These are phyloP conservation scores for Lepus timidus DNA, from an alignment of 2,113 vertebrate genomes.

Conservation along the genomic window DNA sequence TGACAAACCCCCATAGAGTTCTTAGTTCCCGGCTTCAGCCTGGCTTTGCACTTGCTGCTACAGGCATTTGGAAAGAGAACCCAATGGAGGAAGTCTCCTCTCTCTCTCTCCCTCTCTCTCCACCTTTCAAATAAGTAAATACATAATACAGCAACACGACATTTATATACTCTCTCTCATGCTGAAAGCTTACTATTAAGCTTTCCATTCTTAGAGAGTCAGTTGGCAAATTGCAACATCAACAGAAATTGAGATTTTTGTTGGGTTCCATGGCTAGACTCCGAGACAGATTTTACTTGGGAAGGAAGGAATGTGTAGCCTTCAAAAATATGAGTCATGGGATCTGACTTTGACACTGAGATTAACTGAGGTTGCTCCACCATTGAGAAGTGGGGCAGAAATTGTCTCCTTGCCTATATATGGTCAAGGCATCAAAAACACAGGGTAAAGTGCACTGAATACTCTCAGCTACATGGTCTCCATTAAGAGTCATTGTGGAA, in stretches of 20 bases:
- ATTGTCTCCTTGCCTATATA: background rate
- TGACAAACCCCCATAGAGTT: no score
- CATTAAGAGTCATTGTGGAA: background rate
- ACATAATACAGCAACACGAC: no score
- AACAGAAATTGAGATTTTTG: conserved; percentile 2
- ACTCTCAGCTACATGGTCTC: background rate
- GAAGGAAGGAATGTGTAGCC: background rate
- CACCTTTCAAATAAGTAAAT: no score
- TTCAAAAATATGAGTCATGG: background rate
- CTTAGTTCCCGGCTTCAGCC: no score
- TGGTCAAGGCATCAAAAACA: background rate
- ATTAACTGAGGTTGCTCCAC: background rate
- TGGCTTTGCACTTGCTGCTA: no score
- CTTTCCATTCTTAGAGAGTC: background rate
- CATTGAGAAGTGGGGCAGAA: background rate
- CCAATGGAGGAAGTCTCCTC: no score
- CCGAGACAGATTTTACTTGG: background rate
- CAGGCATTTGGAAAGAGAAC: no score
- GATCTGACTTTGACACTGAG: background rate
- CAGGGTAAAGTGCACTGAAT: background rate
- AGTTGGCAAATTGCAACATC: background rate
- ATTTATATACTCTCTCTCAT: background rate
- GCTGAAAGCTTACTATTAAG: background rate
- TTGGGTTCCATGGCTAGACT: background rate
- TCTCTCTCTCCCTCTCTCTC: no score